Evolutionary conservation across 2,888 invertebrate genomes (phyloP).

Genomic region (Alviniconcha strummeri): DNA sequence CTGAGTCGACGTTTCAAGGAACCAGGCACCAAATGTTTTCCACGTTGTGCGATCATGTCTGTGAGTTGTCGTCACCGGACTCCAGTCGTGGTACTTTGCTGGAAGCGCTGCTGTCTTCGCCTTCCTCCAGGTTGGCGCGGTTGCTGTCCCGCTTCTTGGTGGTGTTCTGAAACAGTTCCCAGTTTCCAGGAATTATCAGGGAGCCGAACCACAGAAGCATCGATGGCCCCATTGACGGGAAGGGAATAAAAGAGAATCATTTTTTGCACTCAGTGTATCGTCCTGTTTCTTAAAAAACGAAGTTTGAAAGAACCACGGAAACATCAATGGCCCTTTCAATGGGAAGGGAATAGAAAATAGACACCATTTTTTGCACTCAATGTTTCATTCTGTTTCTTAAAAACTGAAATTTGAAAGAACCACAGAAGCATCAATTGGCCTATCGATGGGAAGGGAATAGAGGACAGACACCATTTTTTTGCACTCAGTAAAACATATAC

Average conservation of each 20-base stretch:
- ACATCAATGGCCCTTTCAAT: too few relatives aligned
- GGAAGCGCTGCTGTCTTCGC: slow-evolving; percentile 51
- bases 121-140: slow-evolving; percentile 64
- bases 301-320: not conserved
- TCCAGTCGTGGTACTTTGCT: slow-evolving; percentile 59
- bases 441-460: too few relatives aligned
- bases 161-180: slow-evolving; percentile 58
- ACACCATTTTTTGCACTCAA: too few relatives aligned
- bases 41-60: not conserved
- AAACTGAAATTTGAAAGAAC: too few relatives aligned
- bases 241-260: not conserved
- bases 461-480: too few relatives aligned
- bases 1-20: not conserved
- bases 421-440: too few relatives aligned
- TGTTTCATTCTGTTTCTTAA: too few relatives aligned
- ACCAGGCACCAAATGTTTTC: not conserved
- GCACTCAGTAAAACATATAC: too few relatives aligned
- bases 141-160: slow-evolving; percentile 66
- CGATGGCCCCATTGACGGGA: not conserved
- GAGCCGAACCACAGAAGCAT: too few relatives aligned
- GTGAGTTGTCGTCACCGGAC: slow-evolving; percentile 51
- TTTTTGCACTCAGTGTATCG: not conserved
- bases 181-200: too few relatives aligned
- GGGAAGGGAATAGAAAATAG: too few relatives aligned
- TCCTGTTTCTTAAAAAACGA: not conserved